Evolutionary conservation across 2,888 invertebrate species (phyloP).

Genomic region (Uloborus plumipes): DNA sequence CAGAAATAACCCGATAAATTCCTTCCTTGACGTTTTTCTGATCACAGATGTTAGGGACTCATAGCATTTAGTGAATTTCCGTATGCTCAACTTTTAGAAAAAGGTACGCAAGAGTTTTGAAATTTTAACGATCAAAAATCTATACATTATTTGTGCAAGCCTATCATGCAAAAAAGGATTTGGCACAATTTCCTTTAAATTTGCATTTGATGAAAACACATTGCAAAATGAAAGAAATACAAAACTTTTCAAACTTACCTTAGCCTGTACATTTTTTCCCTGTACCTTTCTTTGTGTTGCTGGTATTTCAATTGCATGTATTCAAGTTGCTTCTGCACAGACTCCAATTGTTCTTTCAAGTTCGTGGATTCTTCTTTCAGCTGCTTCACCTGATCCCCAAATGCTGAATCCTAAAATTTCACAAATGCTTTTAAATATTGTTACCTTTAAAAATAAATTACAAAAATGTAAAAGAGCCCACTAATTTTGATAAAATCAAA

Average conservation of each 20-base stretch:
- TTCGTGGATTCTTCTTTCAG: constrained; percentile 59
- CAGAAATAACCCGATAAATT: too few relatives aligned
- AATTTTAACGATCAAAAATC: too few relatives aligned
- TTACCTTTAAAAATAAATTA: neutral
- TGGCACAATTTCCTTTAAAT: too few relatives aligned
- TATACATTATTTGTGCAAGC: too few relatives aligned
- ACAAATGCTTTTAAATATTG: too few relatives aligned
- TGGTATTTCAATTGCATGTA: constrained; percentile 62
- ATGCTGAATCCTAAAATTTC: constrained; percentile 42
- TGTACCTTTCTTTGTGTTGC: constrained; percentile 62
- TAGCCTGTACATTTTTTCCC: constrained; percentile 62
- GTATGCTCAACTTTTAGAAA: too few relatives aligned
- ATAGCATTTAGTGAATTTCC: too few relatives aligned
- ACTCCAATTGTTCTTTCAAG: constrained; percentile 63
- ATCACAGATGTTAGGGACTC: too few relatives aligned
- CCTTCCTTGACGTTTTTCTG: too few relatives aligned
- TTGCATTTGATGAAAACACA: neutral
- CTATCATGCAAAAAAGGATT: too few relatives aligned
- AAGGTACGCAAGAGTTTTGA: too few relatives aligned
- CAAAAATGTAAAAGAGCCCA: neutral
- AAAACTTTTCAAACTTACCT: constrained; percentile 40
- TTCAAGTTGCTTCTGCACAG: constrained; percentile 62
- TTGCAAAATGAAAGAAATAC: neutral
- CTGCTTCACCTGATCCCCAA: constrained; percentile 65
- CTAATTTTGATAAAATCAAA: too few relatives aligned